Evolutionary conservation across 1,140 invertebrate species (phyloP).

Genomic region (Harpegnathos saltator): DNA sequence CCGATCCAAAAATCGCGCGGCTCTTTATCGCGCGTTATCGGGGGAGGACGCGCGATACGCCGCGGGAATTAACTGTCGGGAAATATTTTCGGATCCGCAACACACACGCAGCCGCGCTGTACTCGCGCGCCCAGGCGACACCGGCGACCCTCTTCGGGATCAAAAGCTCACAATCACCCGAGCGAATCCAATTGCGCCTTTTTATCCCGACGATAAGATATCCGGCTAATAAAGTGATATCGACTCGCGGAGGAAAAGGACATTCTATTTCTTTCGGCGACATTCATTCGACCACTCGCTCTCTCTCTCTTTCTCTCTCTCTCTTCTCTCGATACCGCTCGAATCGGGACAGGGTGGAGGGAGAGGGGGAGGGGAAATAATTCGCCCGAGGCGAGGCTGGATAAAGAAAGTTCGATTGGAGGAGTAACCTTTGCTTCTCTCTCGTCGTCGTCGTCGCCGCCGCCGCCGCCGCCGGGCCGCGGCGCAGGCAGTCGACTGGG

Average conservation of each 20-base stretch:
- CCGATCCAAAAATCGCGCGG: too few relatives aligned
- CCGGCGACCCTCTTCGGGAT: neutral
- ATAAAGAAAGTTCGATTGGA: constrained; percentile 74
- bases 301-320: too few relatives aligned
- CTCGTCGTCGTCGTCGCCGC: neutral
- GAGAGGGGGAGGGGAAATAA: constrained; percentile 33
- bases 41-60: too few relatives aligned
- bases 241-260: neutral
- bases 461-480: neutral
- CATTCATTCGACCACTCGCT: constrained; percentile 30
- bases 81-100: constrained; percentile 11
- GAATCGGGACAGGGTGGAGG: constrained; percentile 9
- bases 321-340: constrained; percentile 24
- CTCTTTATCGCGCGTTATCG: too few relatives aligned
- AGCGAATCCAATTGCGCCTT: constrained; percentile 1
- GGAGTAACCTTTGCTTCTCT: constrained; percentile 40
- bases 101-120: neutral
- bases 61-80: neutral
- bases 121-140: neutral
- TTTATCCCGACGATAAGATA: constrained; percentile 45
- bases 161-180: constrained; percentile 26
- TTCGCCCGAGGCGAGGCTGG: constrained; percentile 36
- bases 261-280: constrained; percentile 28
- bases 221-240: constrained; percentile 53
- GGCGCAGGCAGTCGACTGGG: constrained; percentile 33